A percentile compares a stretch with the other conserved stretches of the same genome.
Evolutionary conservation across 2,797 vertebrate genomes (phyloP).

Genomic region (Acipenser oxyrinchus): DNA sequence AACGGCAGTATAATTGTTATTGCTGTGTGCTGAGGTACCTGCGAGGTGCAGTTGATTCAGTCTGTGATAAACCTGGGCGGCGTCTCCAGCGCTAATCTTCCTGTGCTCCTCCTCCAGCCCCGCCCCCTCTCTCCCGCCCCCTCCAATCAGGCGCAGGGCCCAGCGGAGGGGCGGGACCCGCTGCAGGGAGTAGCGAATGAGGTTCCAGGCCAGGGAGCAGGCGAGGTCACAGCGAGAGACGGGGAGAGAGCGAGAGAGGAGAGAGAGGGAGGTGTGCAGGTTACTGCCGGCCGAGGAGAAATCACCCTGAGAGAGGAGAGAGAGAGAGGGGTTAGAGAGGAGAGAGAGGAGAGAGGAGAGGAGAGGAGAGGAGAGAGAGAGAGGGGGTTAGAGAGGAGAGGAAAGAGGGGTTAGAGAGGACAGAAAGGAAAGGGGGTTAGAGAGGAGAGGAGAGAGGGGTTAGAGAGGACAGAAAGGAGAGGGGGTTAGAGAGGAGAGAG

Average conservation of each 20-base stretch:
- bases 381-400: not conserved
- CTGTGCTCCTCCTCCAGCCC: slow-evolving; percentile 86
- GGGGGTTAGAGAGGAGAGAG: not conserved
- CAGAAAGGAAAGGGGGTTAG: not conserved
- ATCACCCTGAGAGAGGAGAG: slow-evolving; percentile 62
- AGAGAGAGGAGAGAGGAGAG: not conserved
- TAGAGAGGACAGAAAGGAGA: not conserved
- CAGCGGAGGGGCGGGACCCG: slow-evolving; percentile 81
- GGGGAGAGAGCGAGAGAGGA: slow-evolving; percentile 79
- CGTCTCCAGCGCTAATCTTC: slow-evolving; percentile 80
- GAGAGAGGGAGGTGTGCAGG: slow-evolving; percentile 80
- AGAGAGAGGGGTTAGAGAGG: not conserved
- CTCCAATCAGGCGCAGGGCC: slow-evolving; percentile 81
- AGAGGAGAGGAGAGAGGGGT: not conserved
- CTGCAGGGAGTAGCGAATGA: slow-evolving; percentile 87
- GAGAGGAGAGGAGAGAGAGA: not conserved
- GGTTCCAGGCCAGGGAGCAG: slow-evolving; percentile 89
- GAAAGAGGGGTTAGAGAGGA: too few relatives aligned
- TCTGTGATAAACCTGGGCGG: slow-evolving; percentile 83
- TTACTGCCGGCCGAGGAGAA: slow-evolving; percentile 75
- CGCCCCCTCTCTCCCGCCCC: slow-evolving; percentile 36
- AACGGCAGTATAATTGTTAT: not conserved
- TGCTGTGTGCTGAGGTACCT: slow-evolving; percentile 45
- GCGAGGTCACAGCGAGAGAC: slow-evolving; percentile 77
- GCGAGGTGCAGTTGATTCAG: slow-evolving; percentile 92